Evolutionary conservation across 2,797 vertebrate species (phyloP).

Genomic region (Pipistrellus kuhlii): DNA sequence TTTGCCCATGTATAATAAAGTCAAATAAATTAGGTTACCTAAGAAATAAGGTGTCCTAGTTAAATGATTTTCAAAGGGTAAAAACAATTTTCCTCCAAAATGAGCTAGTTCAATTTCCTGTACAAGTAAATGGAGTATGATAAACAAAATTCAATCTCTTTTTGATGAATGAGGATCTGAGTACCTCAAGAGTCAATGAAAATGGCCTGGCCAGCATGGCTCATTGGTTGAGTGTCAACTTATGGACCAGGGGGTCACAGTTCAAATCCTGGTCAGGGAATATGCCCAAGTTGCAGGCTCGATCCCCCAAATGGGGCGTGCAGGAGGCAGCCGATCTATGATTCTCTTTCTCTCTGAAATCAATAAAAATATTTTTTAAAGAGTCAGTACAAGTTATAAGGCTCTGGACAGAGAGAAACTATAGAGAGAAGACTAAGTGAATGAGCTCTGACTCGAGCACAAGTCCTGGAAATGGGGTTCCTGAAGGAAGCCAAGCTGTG

Average conservation of each 20-base stretch:
- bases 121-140: background rate
- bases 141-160: slow-evolving; percentile 34
- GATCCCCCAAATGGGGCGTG: too few relatives aligned
- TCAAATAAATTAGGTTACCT: slow-evolving; percentile 43
- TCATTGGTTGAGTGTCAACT: too few relatives aligned
- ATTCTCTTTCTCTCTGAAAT: too few relatives aligned
- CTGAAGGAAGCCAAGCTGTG: background rate
- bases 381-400: background rate
- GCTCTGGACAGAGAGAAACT: background rate
- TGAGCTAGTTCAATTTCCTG: slow-evolving; percentile 53
- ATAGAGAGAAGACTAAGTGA: background rate
- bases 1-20: slow-evolving; percentile 41
- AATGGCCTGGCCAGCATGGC: too few relatives aligned
- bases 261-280: too few relatives aligned
- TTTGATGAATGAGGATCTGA: slow-evolving; percentile 30
- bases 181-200: background rate
- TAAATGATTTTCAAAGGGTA: slow-evolving; percentile 54
- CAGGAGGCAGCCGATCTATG: too few relatives aligned
- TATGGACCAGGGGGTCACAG: too few relatives aligned
- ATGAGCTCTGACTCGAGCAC: background rate
- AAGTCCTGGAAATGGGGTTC: background rate
- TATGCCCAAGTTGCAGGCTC: too few relatives aligned
- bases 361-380: background rate
- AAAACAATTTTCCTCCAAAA: slow-evolving; percentile 54
- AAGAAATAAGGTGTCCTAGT: slow-evolving; percentile 21